Conservation (phyloP, 2,888 invertebrate genomes). For the Drosophila quasianomalipes region DNA sequence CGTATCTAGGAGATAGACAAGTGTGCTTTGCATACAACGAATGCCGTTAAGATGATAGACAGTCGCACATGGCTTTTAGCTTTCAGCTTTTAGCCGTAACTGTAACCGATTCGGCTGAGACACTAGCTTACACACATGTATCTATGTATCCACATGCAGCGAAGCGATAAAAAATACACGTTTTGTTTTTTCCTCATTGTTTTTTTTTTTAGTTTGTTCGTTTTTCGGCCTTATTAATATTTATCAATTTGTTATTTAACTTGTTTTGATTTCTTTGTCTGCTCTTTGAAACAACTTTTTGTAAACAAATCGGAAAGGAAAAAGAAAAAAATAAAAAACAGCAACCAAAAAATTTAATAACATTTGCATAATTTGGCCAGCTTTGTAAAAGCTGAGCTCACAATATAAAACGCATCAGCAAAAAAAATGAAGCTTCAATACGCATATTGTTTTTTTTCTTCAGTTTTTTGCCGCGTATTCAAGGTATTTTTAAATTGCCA, state of each 20-base stretch:
- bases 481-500: conserved; percentile 55
- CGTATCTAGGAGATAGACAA: conserved; percentile 65
- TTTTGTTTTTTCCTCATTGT: conserved; percentile 21
- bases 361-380: conserved; percentile 57
- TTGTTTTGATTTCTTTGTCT: conserved; percentile 68
- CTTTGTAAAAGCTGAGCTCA: conserved; percentile 16
- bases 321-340: conserved; percentile 11
- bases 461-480: conserved; percentile 18
- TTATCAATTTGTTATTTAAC: conserved; percentile 79
- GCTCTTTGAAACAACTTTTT: conserved; percentile 58
- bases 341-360: conserved; percentile 9
- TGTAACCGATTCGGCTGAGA: conserved; percentile 34
- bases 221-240: conserved; percentile 71
- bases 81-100: conserved; percentile 22
- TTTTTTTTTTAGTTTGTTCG: conserved; percentile 16
- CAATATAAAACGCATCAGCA: conserved; percentile 18
- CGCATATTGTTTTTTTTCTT: conserved; percentile 25
- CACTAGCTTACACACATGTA: conserved; percentile 8
- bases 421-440: conserved; percentile 14
- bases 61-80: conserved; percentile 4
- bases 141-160: conserved; percentile 43
- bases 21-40: conserved; percentile 59
- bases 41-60: conserved; percentile 53
- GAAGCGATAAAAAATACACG: conserved; percentile 40
- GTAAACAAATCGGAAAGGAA: conserved; percentile 28